Evolutionary conservation across 2,888 invertebrate species (phyloP).

Genomic region (Anthrax anthrax): DNA sequence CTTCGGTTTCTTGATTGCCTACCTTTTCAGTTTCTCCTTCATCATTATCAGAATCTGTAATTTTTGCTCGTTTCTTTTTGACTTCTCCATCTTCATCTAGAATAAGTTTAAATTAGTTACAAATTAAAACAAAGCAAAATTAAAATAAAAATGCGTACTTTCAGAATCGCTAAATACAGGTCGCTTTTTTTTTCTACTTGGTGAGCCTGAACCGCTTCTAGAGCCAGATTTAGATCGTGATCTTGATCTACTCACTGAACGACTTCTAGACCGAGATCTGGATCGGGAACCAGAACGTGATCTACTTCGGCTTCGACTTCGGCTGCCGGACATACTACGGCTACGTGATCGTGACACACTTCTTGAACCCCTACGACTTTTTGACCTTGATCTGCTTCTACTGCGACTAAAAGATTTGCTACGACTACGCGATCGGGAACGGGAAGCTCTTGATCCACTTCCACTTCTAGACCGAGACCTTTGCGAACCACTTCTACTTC

Average conservation of each 20-base stretch:
- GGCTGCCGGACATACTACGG: constrained; percentile 9
- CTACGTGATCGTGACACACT: constrained; percentile 5
- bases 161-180: constrained; percentile 45
- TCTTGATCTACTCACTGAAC: constrained; percentile 17
- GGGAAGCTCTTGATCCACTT: constrained; percentile 22
- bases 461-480: constrained; percentile 14
- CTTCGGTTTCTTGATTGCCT: constrained; percentile 14
- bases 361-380: constrained; percentile 19
- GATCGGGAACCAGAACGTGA: constrained; percentile 10
- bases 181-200: constrained; percentile 24
- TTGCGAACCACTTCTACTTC: constrained; percentile 17
- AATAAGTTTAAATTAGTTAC: constrained; percentile 6
- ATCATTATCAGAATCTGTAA: constrained; percentile 44
- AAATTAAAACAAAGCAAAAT: constrained; percentile 20
- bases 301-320: constrained; percentile 15
- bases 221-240: constrained; percentile 17
- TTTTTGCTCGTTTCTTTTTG: constrained; percentile 36
- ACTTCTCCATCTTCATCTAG: constrained; percentile 17
- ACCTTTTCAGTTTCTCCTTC: constrained; percentile 23
- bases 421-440: constrained; percentile 20
- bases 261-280: constrained; percentile 13
- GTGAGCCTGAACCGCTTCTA: constrained; percentile 15
- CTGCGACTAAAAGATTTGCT: constrained; percentile 15
- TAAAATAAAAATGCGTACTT: constrained; percentile 26
- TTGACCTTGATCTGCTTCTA: constrained; percentile 9